These are phyloP conservation scores for Vannuccia rotundouncinata DNA, from an alignment of 2,888 invertebrate genomes.

Conservation along the genomic window DNA sequence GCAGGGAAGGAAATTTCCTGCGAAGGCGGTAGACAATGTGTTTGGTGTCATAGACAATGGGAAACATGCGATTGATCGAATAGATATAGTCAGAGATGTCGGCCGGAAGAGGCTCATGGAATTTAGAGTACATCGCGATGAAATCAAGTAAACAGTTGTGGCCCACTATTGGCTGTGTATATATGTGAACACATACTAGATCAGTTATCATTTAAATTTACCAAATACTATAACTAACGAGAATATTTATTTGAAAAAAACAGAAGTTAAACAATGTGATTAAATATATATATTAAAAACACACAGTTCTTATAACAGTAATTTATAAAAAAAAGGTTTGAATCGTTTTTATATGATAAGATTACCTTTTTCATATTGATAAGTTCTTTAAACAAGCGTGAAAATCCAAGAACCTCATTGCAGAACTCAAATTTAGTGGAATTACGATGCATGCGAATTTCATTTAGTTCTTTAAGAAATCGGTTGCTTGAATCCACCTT, in stretches of 20 bases:
- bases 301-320: too few species aligned
- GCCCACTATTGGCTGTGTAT: conserved; percentile 29
- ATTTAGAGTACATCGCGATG: conserved; percentile 32
- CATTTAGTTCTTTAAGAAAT: background rate
- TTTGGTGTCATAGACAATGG: conserved; percentile 35
- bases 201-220: too few species aligned
- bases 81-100: conserved; percentile 16
- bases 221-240: too few species aligned
- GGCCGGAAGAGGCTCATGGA: conserved; percentile 19
- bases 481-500: background rate
- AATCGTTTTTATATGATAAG: too few species aligned
- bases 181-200: too few species aligned
- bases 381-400: background rate
- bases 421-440: background rate
- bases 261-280: too few species aligned
- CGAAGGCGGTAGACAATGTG: conserved; percentile 25
- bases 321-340: too few species aligned
- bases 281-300: too few species aligned
- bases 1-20: conserved; percentile 3
- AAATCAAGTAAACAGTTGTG: conserved; percentile 36
- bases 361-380: conserved; percentile 27
- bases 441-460: background rate
- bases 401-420: conserved; percentile 14
- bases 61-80: conserved; percentile 7
- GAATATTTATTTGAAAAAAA: too few species aligned